Evolutionary conservation across 2,797 vertebrate species (phyloP), one percentile per base, ranked within the genome.

Genomic region (Helicolenus hilgendorfi): DNA sequence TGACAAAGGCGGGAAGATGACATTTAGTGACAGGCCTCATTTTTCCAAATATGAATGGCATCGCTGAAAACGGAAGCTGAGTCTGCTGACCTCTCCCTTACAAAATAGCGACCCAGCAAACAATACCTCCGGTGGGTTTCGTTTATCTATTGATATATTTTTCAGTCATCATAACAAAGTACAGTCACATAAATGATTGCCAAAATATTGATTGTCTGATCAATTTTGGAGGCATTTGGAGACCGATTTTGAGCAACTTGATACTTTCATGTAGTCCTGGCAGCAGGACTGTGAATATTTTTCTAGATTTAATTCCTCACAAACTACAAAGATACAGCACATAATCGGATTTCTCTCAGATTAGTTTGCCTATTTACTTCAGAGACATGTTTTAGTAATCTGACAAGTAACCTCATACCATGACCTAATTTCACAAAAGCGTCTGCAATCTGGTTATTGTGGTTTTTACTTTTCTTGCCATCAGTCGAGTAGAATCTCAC

Each of bases 11-110:
- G 75, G 93, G 73, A 81, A 92, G 94, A 91, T 95, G 95, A 92
- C 96, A 94, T 96, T 97, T 95, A 75, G 86, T 95, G 95, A 95
- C 94, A 81, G 79, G 85, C 76, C 81, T 95, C 86, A 89, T 96
- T 95, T 94, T 94, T 95, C 89, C 89, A 92, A 91, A 90, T 89
- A 90, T 88, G 83, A 93, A 92, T 90, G 89, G 56, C 87, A 92
- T 87, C 89, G 76, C 60, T 83, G 56, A 77, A 82, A 93, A 81
- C 62, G 49, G 87, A 85, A 91, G 90, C 81, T 11, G 72, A 76
- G 85, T 67, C 81, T 41, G 71, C 68, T 94, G 92, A 94, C 94
- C 90, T 85, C 78, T 77, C 10, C 24, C 36, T 82, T 72, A n/a
- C 58, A 80, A 82, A 81, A 77, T 3, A 11, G 29, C 45, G 85